phyloP scores from a whole-genome alignment of 2,113 vertebrate genomes.

The Psophia crepitans region DNA sequence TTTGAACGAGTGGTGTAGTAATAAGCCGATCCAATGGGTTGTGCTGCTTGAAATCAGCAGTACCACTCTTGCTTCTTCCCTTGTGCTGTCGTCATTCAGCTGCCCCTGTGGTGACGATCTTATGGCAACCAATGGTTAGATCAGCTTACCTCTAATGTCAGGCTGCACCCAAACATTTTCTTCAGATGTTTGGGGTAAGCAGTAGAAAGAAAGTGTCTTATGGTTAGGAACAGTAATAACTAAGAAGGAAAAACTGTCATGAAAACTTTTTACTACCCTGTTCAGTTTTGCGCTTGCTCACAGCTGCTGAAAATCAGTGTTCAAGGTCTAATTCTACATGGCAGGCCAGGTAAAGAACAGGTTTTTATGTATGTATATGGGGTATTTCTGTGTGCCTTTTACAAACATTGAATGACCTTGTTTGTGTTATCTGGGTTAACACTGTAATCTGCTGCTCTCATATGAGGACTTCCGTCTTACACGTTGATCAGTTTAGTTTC shows the following conservation, averaged over 20 bases:
- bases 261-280: neutral
- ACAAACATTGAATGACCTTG: conserved; percentile 29
- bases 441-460: conserved; percentile 9
- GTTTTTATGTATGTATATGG: neutral
- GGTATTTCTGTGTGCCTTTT: conserved; percentile 15
- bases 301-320: neutral
- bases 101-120: neutral
- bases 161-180: neutral
- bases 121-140: neutral
- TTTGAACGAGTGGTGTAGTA: neutral
- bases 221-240: neutral
- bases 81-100: neutral
- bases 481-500: conserved; percentile 38
- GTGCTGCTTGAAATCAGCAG: neutral
- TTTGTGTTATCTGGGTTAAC: conserved; percentile 49
- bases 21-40: conserved; percentile 1
- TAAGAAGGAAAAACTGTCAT: neutral
- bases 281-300: neutral
- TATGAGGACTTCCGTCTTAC: conserved; percentile 35
- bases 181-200: neutral
- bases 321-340: conserved; percentile 9
- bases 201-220: neutral
- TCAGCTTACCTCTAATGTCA: neutral
- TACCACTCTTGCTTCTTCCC: neutral
- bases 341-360: conserved; percentile 1